Evolutionary conservation across 2,797 vertebrate genomes (phyloP).

Genomic region (Labeo calbasu): DNA sequence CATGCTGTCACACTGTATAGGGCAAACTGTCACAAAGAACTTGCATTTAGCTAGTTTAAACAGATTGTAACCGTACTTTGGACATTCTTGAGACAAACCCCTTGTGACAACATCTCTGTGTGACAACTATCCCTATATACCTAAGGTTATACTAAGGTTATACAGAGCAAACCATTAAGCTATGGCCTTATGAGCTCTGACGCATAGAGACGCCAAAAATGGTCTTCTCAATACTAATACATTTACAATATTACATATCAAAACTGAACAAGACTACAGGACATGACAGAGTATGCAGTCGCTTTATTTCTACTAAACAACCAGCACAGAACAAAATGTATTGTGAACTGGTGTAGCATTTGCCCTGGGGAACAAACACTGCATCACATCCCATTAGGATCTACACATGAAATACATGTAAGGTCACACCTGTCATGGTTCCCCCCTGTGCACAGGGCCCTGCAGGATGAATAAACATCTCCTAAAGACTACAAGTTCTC

Average conservation of each 20-base stretch:
- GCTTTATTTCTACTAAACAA: conserved; percentile 7
- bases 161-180: not conserved
- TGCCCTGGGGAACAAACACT: not conserved
- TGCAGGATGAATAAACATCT: conserved; percentile 32
- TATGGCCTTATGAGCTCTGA: not conserved
- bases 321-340: not conserved
- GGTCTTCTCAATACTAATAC: not conserved
- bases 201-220: not conserved
- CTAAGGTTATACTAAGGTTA: not conserved
- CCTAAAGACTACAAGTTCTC: conserved; percentile 19
- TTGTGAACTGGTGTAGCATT: conserved; percentile 16
- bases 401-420: conserved; percentile 43
- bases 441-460: conserved; percentile 14
- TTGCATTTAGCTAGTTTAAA: not conserved
- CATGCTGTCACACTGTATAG: not conserved
- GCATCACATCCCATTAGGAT: conserved; percentile 36
- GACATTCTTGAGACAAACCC: not conserved
- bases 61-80: not conserved
- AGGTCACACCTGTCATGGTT: conserved; percentile 34
- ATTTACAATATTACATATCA: not conserved
- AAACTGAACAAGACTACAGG: not conserved
- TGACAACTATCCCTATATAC: not conserved
- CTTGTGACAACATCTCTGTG: not conserved
- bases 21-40: not conserved
- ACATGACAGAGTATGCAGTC: not conserved